Evolutionary conservation across 1,140 invertebrate genomes (phyloP).

Genomic region (Lucilia cuprina): DNA sequence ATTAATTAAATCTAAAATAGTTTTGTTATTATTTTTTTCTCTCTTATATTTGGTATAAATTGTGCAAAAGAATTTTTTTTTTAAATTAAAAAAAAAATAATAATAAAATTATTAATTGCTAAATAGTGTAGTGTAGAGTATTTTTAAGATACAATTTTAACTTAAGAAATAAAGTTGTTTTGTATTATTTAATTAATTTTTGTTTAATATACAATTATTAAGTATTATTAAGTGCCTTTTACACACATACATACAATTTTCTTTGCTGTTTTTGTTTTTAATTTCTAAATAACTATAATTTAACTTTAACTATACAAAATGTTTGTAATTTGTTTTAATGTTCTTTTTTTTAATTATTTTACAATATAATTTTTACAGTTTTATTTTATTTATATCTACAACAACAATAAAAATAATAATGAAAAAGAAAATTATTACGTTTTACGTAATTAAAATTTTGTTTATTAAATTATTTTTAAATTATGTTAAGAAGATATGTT

Average conservation of each 20-base stretch:
- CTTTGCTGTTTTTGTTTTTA: not conserved
- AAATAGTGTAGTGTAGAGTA: not conserved
- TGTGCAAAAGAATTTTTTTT: not conserved
- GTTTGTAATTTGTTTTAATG: not conserved
- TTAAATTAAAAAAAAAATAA: not conserved
- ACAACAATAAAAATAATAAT: not conserved
- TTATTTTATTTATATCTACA: slow-evolving; percentile 25
- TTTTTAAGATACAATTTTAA: not conserved
- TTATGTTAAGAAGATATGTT: slow-evolving; percentile 19
- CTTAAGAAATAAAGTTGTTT: not conserved
- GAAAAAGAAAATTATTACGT: slow-evolving; percentile 14
- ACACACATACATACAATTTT: slow-evolving; percentile 20
- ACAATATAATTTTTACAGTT: slow-evolving; percentile 23
- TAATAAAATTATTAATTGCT: not conserved
- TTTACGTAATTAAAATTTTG: not conserved
- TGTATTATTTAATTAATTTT: not conserved
- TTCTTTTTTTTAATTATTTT: not conserved
- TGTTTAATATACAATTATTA: slow-evolving; percentile 28
- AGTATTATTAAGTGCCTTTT: slow-evolving; percentile 32
- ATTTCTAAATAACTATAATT: not conserved
- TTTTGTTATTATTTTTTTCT: not conserved
- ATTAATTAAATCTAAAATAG: not conserved
- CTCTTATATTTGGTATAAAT: slow-evolving; percentile 2
- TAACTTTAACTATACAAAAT: not conserved
- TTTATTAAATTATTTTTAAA: not conserved